Evolutionary conservation across 2,797 vertebrate species (phyloP).

Genomic region (Pelobates cultripes): DNA sequence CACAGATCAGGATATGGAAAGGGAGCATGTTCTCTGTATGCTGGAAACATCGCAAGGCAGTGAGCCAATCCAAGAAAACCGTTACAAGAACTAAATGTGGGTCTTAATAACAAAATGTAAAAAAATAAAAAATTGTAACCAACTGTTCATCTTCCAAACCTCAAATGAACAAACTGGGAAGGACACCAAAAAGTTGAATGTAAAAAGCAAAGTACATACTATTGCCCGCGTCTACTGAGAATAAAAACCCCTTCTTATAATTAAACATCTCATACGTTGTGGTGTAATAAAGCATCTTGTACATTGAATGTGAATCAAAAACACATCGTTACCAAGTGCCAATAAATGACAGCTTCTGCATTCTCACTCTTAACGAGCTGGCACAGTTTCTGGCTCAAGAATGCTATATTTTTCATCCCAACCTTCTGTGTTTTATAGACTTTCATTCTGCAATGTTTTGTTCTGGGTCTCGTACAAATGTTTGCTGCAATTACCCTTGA

Average conservation of each 20-base stretch:
- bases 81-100: not conserved
- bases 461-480: not conserved
- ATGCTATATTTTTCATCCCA: not conserved
- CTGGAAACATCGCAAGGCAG: not conserved
- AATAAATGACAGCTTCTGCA: not conserved
- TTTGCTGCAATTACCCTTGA: not conserved
- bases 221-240: not conserved
- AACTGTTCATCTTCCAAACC: constrained; percentile 1
- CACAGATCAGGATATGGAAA: not conserved
- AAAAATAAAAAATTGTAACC: too few relatives aligned
- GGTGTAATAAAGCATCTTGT: not conserved
- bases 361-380: not conserved
- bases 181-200: not conserved
- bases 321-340: not conserved
- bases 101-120: not conserved
- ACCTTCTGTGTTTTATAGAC: not conserved
- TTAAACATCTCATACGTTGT: not conserved
- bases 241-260: not conserved
- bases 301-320: not conserved
- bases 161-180: constrained; percentile 10
- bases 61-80: not conserved
- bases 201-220: not conserved
- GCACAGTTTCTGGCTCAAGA: not conserved
- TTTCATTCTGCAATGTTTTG: not conserved
- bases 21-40: too few relatives aligned